These are phyloP conservation scores for Sebastes vulpes DNA, from an alignment of 2,797 vertebrate species.

Conservation along the genomic window DNA sequence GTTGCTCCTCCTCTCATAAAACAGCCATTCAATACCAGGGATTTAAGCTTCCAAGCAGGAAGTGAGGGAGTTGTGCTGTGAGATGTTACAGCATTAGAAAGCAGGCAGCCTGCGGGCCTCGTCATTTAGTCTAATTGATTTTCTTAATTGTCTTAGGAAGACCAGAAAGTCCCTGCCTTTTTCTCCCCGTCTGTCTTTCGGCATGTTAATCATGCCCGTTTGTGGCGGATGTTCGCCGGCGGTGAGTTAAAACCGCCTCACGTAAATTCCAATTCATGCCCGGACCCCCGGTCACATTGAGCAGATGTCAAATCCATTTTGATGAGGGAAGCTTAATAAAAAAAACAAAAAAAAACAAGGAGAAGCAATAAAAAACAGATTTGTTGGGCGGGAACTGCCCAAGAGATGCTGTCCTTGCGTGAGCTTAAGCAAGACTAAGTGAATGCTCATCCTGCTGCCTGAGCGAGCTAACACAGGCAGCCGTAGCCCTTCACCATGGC, in stretches of 20 bases:
- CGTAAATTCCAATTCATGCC: constrained; percentile 12
- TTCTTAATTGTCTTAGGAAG: constrained; percentile 60
- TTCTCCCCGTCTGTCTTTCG: constrained; percentile 26
- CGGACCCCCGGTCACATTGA: constrained; percentile 16
- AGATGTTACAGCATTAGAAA: constrained; percentile 2
- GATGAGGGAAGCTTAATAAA: constrained; percentile 31
- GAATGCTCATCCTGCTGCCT: constrained; percentile 1
- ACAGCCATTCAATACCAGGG: neutral
- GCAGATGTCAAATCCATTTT: constrained; percentile 46
- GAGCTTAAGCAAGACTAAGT: constrained; percentile 16
- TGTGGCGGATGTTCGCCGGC: constrained; percentile 1
- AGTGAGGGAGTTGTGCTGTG: constrained; percentile 11
- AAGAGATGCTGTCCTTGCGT: constrained; percentile 7
- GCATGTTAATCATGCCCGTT: constrained; percentile 42
- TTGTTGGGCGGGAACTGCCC: constrained; percentile 16
- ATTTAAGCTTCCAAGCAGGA: constrained; percentile 14
- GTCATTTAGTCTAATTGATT: constrained; percentile 61
- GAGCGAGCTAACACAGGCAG: neutral
- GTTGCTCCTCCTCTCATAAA: constrained; percentile 1
- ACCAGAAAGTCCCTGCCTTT: constrained; percentile 27
- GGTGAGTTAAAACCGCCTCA: constrained; percentile 28
- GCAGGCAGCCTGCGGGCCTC: constrained; percentile 28
- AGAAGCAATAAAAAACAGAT: constrained; percentile 33
- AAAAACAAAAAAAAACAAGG: neutral
- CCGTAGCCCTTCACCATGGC: neutral